phyloP scores from a whole-genome alignment of 1,140 invertebrate genomes.

The Carposina sasakii region DNA sequence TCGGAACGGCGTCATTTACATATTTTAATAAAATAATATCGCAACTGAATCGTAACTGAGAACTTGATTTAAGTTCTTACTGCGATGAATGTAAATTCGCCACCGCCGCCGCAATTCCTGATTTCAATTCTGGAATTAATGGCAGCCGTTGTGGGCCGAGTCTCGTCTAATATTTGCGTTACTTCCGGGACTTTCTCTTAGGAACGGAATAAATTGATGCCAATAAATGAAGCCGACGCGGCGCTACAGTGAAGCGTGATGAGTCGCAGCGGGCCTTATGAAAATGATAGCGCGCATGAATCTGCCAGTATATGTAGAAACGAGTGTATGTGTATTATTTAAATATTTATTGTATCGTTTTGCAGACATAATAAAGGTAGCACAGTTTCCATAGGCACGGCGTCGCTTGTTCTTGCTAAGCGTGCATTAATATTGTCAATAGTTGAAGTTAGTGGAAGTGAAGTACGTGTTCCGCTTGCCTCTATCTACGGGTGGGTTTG shows the following conservation, averaged over 20 bases:
- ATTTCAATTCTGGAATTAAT: conserved; percentile 72
- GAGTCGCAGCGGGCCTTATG: no score
- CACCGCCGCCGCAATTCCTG: conserved; percentile 65
- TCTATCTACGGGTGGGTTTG: conserved; percentile 66
- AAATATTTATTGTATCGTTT: no score
- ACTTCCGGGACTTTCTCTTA: conserved; percentile 64
- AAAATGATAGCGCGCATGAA: no score
- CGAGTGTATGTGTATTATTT: no score
- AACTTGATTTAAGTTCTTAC: conserved; percentile 73
- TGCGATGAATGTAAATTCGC: conserved; percentile 72
- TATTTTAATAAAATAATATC: conserved; percentile 73
- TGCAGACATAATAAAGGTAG: no score
- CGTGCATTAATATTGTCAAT: conserved; percentile 72
- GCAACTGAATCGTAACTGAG: conserved; percentile 72
- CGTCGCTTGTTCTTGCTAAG: conserved; percentile 62
- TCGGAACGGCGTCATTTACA: conserved; percentile 65
- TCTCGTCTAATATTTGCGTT: conserved; percentile 69
- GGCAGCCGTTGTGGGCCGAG: conserved; percentile 56
- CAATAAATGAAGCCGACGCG: conserved; percentile 24
- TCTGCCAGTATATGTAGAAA: no score
- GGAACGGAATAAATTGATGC: conserved; percentile 66
- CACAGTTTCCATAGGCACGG: conserved; percentile 55
- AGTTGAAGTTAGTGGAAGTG: conserved; percentile 70
- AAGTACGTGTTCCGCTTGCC: conserved; percentile 70
- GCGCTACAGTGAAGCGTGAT: background rate